phyloP scores from a whole-genome alignment of 2,113 vertebrate species.

The Aphyosemion australe region DNA sequence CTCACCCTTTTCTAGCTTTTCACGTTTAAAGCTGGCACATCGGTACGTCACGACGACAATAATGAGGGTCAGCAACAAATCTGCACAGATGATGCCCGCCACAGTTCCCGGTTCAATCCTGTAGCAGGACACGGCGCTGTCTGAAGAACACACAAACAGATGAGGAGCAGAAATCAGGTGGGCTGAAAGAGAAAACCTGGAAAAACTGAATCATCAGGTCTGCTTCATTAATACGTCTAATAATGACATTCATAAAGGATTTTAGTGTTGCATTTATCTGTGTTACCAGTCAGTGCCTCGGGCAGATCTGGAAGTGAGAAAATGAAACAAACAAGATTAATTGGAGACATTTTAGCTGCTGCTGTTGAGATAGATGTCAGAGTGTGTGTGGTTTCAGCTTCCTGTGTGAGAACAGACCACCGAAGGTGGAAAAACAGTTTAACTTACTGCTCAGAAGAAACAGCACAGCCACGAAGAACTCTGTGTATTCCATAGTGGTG shows the following conservation, averaged over 20 bases:
- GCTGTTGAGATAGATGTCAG: neutral
- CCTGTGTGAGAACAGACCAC: conserved; percentile 63
- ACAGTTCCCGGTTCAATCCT: conserved; percentile 70
- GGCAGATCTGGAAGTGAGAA: conserved; percentile 37
- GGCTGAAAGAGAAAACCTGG: conserved; percentile 11
- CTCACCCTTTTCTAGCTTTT: conserved; percentile 63
- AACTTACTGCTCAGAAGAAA: conserved; percentile 62
- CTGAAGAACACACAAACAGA: conserved; percentile 35
- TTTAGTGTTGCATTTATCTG: neutral
- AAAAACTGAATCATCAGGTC: conserved; percentile 27
- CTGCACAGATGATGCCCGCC: conserved; percentile 68
- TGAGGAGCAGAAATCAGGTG: conserved; percentile 3
- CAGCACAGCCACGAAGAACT: neutral
- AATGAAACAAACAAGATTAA: conserved; percentile 2
- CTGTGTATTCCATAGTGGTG: conserved; percentile 39
- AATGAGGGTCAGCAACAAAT: conserved; percentile 73
- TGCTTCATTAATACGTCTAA: neutral
- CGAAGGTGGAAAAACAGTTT: neutral
- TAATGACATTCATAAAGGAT: neutral
- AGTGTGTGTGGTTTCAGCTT: conserved; percentile 59
- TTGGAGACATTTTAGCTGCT: neutral
- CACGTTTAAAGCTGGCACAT: conserved; percentile 59
- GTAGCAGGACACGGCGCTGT: conserved; percentile 64
- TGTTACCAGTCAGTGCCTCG: conserved; percentile 35
- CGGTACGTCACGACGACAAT: conserved; percentile 71